phyloP scores from a whole-genome alignment of 1,140 invertebrate species.

The Drosophila ficusphila region DNA sequence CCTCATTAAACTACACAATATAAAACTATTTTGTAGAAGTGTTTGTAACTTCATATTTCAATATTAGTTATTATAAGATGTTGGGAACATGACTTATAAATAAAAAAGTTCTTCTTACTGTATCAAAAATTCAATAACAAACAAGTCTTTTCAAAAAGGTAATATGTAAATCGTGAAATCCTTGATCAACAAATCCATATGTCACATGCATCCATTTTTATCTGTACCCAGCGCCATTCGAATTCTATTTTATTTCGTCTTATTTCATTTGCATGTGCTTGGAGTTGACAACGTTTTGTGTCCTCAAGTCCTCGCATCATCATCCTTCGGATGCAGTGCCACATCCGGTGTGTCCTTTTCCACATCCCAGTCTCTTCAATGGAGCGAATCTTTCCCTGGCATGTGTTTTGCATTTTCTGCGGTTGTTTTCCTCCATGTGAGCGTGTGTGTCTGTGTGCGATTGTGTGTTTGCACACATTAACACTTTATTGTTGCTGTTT shows the following conservation, averaged over 20 bases:
- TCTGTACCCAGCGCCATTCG: slow-evolving; percentile 15
- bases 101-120: too few species aligned
- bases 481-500: slow-evolving; percentile 66
- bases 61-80: too few species aligned
- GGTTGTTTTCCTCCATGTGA: slow-evolving; percentile 23
- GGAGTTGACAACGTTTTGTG: slow-evolving; percentile 17
- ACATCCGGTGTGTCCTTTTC: slow-evolving; percentile 22
- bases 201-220: slow-evolving; percentile 5
- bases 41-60: too few species aligned
- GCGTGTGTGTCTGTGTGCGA: slow-evolving; percentile 6
- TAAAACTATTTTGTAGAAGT: too few species aligned
- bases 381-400: slow-evolving; percentile 22
- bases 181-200: slow-evolving; percentile 8
- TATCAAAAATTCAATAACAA: neutral
- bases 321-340: slow-evolving; percentile 13
- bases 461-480: slow-evolving; percentile 51
- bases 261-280: slow-evolving; percentile 67
- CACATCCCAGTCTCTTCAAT: slow-evolving; percentile 14
- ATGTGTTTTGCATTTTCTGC: slow-evolving; percentile 75
- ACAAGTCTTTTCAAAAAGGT: neutral
- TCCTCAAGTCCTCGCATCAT: slow-evolving; percentile 24
- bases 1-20: too few species aligned
- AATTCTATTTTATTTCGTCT: slow-evolving; percentile 55
- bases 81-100: too few species aligned
- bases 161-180: neutral